Evolutionary conservation across 2,113 vertebrate species (phyloP).

Genomic region (Baryphthengus martii): DNA sequence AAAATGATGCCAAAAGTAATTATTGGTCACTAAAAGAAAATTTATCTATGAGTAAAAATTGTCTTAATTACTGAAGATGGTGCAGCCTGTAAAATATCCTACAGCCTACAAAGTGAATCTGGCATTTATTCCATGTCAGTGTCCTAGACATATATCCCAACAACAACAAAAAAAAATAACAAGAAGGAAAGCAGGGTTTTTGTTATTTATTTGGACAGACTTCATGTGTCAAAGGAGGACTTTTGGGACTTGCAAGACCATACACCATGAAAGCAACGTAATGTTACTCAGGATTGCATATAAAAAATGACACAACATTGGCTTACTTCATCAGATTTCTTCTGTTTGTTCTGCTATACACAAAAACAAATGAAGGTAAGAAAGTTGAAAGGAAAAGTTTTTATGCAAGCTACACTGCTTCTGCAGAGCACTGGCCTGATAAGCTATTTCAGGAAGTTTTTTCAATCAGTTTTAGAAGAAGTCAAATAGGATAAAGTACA

Average conservation of each 20-base stretch:
- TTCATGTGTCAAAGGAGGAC: background rate
- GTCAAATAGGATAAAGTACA: background rate
- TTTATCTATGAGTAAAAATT: background rate
- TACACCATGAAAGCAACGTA: background rate
- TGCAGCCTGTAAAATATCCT: background rate
- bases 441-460: slow-evolving; percentile 15
- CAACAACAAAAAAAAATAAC: background rate
- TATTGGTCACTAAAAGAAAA: background rate
- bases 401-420: background rate
- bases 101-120: background rate
- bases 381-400: background rate
- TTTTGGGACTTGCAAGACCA: background rate
- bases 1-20: background rate
- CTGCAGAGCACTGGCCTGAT: background rate
- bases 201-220: background rate
- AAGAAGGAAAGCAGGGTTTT: background rate
- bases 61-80: background rate
- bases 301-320: background rate
- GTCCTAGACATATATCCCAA: background rate
- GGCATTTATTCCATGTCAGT: background rate
- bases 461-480: background rate
- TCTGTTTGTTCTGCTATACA: background rate
- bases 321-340: background rate
- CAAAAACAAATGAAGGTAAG: background rate
- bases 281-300: background rate